These are phyloP conservation scores for Mycalesis mineus DNA, from an alignment of 2,888 invertebrate species.

Conservation along the genomic window DNA sequence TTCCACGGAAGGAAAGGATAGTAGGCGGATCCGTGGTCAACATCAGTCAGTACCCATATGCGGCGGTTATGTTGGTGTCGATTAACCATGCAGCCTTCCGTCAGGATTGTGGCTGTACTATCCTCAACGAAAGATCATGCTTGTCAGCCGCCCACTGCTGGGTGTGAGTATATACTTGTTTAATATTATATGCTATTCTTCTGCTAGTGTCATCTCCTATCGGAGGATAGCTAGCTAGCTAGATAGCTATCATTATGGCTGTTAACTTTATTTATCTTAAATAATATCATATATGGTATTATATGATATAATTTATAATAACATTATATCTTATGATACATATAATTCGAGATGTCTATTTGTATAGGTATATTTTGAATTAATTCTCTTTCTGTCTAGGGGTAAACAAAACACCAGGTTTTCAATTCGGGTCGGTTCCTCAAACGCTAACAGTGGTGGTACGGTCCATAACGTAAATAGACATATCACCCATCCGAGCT, in stretches of 20 bases:
- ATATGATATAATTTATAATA: too few relatives aligned
- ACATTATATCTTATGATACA: too few relatives aligned
- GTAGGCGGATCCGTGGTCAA: constrained; percentile 3
- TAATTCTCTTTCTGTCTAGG: background rate
- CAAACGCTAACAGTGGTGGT: constrained; percentile 4
- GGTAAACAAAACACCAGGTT: background rate
- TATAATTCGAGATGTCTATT: too few relatives aligned
- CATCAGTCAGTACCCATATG: constrained; percentile 2
- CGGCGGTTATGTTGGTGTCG: background rate
- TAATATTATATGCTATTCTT: too few relatives aligned
- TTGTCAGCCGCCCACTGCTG: constrained; percentile 10
- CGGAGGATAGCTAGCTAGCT: too few relatives aligned
- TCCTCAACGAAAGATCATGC: constrained; percentile 9
- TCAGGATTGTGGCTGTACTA: constrained; percentile 5
- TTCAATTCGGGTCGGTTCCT: constrained; percentile 1
- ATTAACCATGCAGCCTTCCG: background rate
- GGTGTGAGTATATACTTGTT: constrained; percentile 1
- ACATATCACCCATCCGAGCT: background rate
- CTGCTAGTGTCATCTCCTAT: too few relatives aligned
- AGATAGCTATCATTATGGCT: too few relatives aligned
- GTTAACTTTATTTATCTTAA: too few relatives aligned
- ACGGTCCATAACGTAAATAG: background rate
- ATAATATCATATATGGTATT: too few relatives aligned
- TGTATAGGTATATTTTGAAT: too few relatives aligned
- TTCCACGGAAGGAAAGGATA: constrained; percentile 1